A percentile compares a stretch with the other conserved stretches of the same genome.
Conservation (phyloP, 2,113 vertebrate genomes). For the Monarcha castaneiventris region DNA sequence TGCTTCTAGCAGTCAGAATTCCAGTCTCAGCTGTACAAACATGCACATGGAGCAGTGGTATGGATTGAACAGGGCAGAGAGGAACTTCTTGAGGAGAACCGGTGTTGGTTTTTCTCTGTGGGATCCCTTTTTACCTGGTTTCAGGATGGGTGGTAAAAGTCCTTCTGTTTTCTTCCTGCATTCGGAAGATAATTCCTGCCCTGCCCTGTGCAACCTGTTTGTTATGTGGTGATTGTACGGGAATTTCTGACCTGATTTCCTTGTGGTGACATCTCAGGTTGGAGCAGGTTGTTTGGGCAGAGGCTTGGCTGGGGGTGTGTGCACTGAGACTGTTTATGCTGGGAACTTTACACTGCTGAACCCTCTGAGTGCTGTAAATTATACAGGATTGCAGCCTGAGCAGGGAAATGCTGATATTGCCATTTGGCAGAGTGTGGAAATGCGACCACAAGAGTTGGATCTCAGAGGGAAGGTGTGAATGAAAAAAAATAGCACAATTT, state of each 20-base stretch:
- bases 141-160: neutral
- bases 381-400: neutral
- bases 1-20: neutral
- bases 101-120: neutral
- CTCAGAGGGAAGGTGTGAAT: constrained; percentile 1
- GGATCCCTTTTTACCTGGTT: neutral
- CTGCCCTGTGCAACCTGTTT: neutral
- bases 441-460: neutral
- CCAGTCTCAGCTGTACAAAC: neutral
- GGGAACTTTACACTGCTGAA: neutral
- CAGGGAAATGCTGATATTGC: neutral
- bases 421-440: neutral
- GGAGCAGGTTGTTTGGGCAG: neutral
- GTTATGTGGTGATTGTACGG: accelerated
- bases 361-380: neutral
- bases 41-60: neutral
- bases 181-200: neutral
- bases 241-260: neutral
- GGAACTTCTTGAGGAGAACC: neutral
- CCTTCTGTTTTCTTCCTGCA: neutral
- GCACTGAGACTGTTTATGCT: neutral
- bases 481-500: neutral
- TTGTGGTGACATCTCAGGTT: neutral
- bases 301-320: neutral
- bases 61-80: neutral